Evolutionary conservation across 2,113 vertebrate genomes (phyloP).

Genomic region (Myanophis thanlyinensis): DNA sequence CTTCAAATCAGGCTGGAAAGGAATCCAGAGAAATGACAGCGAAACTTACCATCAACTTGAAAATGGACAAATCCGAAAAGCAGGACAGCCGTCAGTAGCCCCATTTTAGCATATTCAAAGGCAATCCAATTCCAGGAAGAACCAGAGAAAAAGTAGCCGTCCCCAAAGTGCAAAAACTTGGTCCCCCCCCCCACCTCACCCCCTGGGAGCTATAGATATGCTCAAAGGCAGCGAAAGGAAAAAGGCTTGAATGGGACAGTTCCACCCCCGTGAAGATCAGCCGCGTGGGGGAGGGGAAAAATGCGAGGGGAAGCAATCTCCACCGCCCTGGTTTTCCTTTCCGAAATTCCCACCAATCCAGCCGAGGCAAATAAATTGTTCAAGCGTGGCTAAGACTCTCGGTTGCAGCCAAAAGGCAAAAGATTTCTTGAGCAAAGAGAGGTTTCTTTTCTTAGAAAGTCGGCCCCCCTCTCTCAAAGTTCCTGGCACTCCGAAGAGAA

Average conservation of each 20-base stretch:
- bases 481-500: conserved; percentile 59
- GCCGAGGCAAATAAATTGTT: conserved; percentile 57
- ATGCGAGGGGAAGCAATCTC: conserved; percentile 31
- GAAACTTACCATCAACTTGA: conserved; percentile 88
- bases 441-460: conserved; percentile 71
- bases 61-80: conserved; percentile 89
- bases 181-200: conserved; percentile 28
- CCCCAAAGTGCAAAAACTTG: conserved; percentile 72
- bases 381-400: conserved; percentile 63
- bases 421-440: conserved; percentile 64
- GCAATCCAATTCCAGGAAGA: conserved; percentile 83
- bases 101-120: conserved; percentile 94
- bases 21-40: conserved; percentile 35
- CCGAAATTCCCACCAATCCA: conserved; percentile 68
- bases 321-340: conserved; percentile 51
- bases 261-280: conserved; percentile 63
- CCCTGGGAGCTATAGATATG: conserved; percentile 59
- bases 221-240: conserved; percentile 47
- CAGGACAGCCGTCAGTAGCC: conserved; percentile 88
- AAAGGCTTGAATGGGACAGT: conserved; percentile 59
- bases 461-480: conserved; percentile 63
- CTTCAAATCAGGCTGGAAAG: conserved; percentile 43
- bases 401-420: conserved; percentile 66
- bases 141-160: not conserved
- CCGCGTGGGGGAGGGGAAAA: not conserved